Evolutionary conservation across 2,797 vertebrate genomes (phyloP).

Genomic region (Taenioides sp.): DNA sequence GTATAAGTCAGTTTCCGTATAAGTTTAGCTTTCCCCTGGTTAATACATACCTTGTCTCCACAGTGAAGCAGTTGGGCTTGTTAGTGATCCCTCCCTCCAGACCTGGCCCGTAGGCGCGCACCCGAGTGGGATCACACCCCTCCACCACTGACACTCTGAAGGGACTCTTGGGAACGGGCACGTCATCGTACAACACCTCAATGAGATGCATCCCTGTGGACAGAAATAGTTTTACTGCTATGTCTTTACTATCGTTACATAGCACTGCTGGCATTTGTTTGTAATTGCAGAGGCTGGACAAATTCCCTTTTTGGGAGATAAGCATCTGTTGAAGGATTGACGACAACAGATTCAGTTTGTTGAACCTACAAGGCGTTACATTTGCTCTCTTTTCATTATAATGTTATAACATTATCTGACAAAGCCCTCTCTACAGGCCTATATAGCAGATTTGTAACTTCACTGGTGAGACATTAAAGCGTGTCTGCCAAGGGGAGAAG

Average conservation of each 20-base stretch:
- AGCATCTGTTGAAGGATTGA: constrained; percentile 69
- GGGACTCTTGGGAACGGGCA: constrained; percentile 88
- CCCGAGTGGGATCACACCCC: constrained; percentile 91
- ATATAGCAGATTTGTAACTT: constrained; percentile 45
- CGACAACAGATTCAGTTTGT: constrained; percentile 37
- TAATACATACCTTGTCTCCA: constrained; percentile 88
- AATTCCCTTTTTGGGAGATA: constrained; percentile 58
- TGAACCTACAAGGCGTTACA: constrained; percentile 56
- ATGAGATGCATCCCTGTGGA: constrained; percentile 89
- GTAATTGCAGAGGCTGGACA: constrained; percentile 43
- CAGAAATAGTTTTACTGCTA: constrained; percentile 16
- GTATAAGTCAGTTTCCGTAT: too few relatives aligned
- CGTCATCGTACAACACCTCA: constrained; percentile 89
- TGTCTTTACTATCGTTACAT: constrained; percentile 2
- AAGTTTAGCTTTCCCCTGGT: neutral
- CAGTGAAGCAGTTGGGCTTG: constrained; percentile 92
- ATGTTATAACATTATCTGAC: constrained; percentile 60
- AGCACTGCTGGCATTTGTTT: constrained; percentile 14
- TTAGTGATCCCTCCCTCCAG: constrained; percentile 90
- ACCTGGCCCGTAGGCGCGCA: constrained; percentile 91
- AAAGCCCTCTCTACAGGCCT: constrained; percentile 53
- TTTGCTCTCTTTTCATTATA: constrained; percentile 65
- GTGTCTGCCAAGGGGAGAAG: constrained; percentile 56
- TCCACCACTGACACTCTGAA: constrained; percentile 91
- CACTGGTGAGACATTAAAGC: constrained; percentile 57